Conservation (phyloP, 2,797 vertebrate genomes). For the Luscinia luscinia region DNA sequence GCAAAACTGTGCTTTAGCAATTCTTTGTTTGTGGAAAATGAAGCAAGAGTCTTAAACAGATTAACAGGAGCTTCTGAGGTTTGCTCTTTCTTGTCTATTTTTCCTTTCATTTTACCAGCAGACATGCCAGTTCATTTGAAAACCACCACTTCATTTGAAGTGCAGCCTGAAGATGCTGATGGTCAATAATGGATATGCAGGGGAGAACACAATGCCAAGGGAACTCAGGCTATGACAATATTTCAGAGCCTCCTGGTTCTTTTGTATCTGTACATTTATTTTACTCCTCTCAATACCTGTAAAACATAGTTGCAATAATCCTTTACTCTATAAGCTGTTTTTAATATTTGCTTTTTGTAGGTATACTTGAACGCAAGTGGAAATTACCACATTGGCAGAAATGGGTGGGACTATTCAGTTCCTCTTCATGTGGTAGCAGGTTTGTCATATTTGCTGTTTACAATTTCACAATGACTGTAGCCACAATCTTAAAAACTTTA, state of each 20-base stretch:
- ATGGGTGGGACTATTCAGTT: neutral
- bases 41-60: neutral
- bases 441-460: neutral
- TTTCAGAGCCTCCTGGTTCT: neutral
- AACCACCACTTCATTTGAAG: neutral
- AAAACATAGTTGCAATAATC: neutral
- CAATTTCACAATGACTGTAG: neutral
- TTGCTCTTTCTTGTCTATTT: neutral
- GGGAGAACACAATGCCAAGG: neutral
- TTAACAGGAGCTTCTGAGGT: neutral
- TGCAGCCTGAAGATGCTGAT: neutral
- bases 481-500: neutral
- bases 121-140: neutral
- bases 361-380: neutral
- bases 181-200: neutral
- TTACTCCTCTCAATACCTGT: neutral
- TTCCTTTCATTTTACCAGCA: neutral
- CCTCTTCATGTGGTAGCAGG: neutral
- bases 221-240: neutral
- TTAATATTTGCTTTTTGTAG: neutral
- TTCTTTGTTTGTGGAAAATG: neutral
- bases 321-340: neutral
- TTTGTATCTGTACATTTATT: neutral
- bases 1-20: neutral
- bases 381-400: neutral